These are phyloP conservation scores for Macrobrachium rosenbergii DNA, from an alignment of 1,140 invertebrate genomes.

Conservation along the genomic window DNA sequence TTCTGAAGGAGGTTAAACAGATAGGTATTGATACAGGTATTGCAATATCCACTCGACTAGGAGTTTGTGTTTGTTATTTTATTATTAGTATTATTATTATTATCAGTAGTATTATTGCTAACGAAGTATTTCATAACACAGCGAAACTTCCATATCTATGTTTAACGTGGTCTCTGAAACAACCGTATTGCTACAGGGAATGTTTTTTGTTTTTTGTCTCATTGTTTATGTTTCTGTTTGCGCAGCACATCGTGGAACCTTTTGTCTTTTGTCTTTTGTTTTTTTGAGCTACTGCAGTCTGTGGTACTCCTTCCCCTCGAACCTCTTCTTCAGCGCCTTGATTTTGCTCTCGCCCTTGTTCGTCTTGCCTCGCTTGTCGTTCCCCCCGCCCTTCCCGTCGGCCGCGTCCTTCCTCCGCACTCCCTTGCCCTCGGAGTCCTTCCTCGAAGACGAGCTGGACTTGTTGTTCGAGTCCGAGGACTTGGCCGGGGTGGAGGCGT, in stretches of 20 bases:
- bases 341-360: constrained; percentile 47
- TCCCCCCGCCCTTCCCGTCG: neutral
- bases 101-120: too few species aligned
- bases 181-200: too few species aligned
- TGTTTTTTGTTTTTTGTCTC: neutral
- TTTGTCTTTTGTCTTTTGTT: neutral
- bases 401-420: constrained; percentile 47
- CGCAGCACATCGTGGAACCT: neutral
- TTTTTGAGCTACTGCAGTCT: constrained; percentile 36
- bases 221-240: neutral
- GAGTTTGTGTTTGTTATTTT: too few species aligned
- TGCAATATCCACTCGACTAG: too few species aligned
- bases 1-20: too few species aligned
- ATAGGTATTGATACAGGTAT: too few species aligned
- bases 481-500: constrained; percentile 23
- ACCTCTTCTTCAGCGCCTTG: constrained; percentile 52
- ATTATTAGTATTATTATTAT: too few species aligned
- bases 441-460: constrained; percentile 8
- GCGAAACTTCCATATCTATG: too few species aligned
- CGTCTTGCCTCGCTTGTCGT: constrained; percentile 4
- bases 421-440: constrained; percentile 45
- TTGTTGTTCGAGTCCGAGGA: constrained; percentile 21
- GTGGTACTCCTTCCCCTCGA: constrained; percentile 53
- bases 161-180: too few species aligned
- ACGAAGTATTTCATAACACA: too few species aligned